Percentiles rank a stretch among this genome's conserved stretches.
Evolutionary conservation across 2,888 invertebrate genomes (phyloP).

Genomic region (Gnatocerus cornutus): DNA sequence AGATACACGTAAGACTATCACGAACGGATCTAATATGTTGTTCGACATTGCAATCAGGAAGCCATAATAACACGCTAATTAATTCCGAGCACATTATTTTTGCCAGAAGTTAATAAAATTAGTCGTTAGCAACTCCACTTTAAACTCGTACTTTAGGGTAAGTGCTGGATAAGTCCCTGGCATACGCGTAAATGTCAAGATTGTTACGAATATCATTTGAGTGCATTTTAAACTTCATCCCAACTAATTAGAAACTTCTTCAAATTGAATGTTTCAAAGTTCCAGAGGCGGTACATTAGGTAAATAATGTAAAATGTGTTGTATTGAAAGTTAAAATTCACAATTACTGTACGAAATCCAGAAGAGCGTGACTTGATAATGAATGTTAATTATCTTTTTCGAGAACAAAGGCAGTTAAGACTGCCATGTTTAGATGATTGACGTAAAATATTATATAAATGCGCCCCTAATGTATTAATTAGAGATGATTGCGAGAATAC

Average conservation of each 20-base stretch:
- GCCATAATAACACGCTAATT: conserved; percentile 22
- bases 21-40: neutral
- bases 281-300: too few species aligned
- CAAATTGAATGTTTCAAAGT: too few species aligned
- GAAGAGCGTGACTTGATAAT: conserved; percentile 20
- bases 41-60: conserved; percentile 22
- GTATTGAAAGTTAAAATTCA: too few species aligned
- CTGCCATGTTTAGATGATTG: conserved; percentile 27
- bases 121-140: conserved; percentile 5
- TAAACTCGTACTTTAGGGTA: too few species aligned
- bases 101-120: conserved; percentile 23
- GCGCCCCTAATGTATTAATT: conserved; percentile 5
- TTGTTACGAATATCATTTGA: too few species aligned
- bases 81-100: conserved; percentile 28
- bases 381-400: conserved; percentile 24
- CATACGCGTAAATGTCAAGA: too few species aligned
- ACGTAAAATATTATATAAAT: conserved; percentile 31
- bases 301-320: neutral
- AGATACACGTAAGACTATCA: too few species aligned
- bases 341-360: neutral
- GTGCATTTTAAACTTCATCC: too few species aligned
- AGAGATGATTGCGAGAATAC: too few species aligned
- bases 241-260: too few species aligned
- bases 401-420: conserved; percentile 33
- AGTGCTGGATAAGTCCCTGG: too few species aligned